Conservation (phyloP, 2,113 vertebrate genomes). For the Chrysemys picta region DNA sequence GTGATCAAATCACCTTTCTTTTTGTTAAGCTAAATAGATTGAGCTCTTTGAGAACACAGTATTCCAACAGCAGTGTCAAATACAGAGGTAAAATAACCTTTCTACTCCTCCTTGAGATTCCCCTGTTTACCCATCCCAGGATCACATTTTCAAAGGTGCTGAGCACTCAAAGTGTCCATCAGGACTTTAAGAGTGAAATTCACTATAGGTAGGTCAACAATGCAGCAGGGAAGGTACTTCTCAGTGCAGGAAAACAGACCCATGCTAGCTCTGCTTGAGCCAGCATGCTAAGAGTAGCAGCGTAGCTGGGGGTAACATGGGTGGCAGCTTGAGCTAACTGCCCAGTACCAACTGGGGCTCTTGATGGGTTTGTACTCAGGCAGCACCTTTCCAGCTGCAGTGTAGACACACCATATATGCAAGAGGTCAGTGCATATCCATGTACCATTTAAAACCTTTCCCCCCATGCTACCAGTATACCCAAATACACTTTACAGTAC, state of each 20-base stretch:
- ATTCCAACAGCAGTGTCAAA: background rate
- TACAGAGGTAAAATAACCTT: background rate
- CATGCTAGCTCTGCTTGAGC: background rate
- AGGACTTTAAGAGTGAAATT: background rate
- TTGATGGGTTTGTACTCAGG: background rate
- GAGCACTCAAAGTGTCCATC: background rate
- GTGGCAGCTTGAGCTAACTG: background rate
- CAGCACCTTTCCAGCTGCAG: background rate
- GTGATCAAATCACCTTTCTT: background rate
- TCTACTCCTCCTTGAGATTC: background rate
- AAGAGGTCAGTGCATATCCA: background rate
- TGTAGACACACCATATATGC: background rate
- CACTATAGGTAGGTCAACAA: background rate
- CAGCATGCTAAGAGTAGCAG: background rate
- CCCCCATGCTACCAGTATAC: background rate
- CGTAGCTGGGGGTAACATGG: background rate
- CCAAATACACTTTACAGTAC: background rate
- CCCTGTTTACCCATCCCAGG: background rate
- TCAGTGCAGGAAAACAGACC: background rate
- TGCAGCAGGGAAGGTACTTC: background rate
- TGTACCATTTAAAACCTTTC: background rate
- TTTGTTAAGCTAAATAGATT: background rate
- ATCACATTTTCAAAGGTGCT: background rate
- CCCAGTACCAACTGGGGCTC: background rate
- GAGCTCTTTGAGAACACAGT: background rate